Percentiles rank a stretch among this genome's conserved stretches.
Evolutionary conservation across 2,888 invertebrate genomes (phyloP).

Genomic region (Ophioninae sp.): DNA sequence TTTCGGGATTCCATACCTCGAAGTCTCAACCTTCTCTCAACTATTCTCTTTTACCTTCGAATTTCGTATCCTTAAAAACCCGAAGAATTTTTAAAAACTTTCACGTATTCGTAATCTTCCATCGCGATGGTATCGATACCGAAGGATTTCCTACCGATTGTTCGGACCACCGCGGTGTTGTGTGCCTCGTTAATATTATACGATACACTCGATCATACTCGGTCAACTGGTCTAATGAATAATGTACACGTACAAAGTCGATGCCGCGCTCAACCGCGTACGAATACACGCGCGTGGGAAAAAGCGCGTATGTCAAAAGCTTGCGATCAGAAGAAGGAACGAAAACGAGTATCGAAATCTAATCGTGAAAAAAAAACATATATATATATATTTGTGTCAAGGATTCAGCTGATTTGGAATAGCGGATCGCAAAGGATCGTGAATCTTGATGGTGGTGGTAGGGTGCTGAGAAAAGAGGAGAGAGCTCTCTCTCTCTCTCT

Average conservation of each 20-base stretch:
- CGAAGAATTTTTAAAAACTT: not conserved
- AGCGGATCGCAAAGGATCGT: not conserved
- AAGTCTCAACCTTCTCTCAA: too few relatives aligned
- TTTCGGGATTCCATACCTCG: too few relatives aligned
- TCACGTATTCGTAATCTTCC: not conserved
- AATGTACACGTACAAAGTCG: conserved; percentile 24
- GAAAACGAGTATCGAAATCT: not conserved
- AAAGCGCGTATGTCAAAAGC: conserved; percentile 34
- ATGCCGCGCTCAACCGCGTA: not conserved
- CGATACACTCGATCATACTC: conserved; percentile 3
- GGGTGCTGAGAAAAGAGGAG: not conserved
- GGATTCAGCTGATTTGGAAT: conserved; percentile 5
- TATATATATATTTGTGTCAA: conserved; percentile 53
- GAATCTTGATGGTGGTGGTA: conserved; percentile 11
- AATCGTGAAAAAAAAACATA: conserved; percentile 56
- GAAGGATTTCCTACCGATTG: not conserved
- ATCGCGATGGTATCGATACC: not conserved
- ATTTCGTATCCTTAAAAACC: too few relatives aligned
- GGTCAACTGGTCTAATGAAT: conserved; percentile 27
- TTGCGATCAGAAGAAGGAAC: conserved; percentile 8
- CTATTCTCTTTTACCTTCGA: too few relatives aligned
- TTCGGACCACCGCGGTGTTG: not conserved
- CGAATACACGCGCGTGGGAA: conserved; percentile 14
- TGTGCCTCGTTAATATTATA: not conserved
- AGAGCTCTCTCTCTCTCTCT: too few relatives aligned